A percentile compares a stretch with the other conserved stretches of the same genome.
Evolutionary conservation across 2,113 vertebrate species (phyloP).

Genomic region (Phocoena phocoena): DNA sequence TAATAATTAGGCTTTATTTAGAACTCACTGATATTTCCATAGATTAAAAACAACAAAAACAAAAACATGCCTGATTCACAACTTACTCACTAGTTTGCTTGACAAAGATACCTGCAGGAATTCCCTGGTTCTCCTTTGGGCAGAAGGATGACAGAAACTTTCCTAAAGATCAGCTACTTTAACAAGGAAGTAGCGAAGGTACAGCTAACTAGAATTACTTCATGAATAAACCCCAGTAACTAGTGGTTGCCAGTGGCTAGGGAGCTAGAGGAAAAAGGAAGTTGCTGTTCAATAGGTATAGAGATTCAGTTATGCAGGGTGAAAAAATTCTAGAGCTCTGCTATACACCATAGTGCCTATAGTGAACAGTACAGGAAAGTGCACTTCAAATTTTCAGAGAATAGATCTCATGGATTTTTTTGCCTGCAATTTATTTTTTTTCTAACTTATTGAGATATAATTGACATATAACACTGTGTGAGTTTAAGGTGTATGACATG

Average conservation of each 20-base stretch:
- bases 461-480: not conserved
- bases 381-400: not conserved
- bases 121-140: not conserved
- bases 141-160: not conserved
- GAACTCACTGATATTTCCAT: not conserved
- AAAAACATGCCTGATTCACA: not conserved
- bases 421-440: not conserved
- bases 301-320: not conserved
- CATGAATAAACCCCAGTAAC: not conserved
- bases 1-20: conserved; percentile 20
- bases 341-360: not conserved
- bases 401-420: not conserved
- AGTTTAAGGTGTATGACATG: not conserved
- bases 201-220: not conserved
- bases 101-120: not conserved
- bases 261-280: not conserved
- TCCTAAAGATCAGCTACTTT: not conserved
- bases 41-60: not conserved
- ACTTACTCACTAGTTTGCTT: not conserved
- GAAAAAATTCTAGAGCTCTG: not conserved
- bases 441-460: not conserved
- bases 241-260: not conserved
- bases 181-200: not conserved
- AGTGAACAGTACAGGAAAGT: not conserved
- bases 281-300: not conserved